Conservation (phyloP, 2,888 invertebrate species). For the Philonicus albiceps region DNA sequence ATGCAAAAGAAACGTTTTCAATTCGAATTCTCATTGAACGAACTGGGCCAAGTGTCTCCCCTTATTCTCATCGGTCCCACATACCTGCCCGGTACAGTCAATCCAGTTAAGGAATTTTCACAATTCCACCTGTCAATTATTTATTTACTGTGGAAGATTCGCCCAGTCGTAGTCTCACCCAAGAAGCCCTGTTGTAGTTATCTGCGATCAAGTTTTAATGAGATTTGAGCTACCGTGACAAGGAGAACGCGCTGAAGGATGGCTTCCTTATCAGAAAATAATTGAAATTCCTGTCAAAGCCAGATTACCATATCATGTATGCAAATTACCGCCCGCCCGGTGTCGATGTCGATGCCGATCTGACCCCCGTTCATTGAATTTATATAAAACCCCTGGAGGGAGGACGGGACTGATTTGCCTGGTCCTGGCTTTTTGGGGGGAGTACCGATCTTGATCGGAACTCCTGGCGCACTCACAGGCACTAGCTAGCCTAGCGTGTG, state of each 20-base stretch:
- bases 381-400: background rate
- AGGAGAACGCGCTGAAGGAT: conserved; percentile 17
- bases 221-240: background rate
- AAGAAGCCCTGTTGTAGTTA: background rate
- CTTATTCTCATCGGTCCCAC: background rate
- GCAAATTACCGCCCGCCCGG: conserved; percentile 17
- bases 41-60: background rate
- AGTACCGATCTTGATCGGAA: background rate
- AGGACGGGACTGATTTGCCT: background rate
- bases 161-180: background rate
- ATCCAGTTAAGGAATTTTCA: background rate
- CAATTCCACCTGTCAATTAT: background rate
- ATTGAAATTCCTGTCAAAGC: conserved; percentile 32
- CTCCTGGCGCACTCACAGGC: background rate
- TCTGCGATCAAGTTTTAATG: conserved; percentile 26
- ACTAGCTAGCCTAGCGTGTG: background rate
- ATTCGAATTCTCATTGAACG: background rate
- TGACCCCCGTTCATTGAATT: conserved; percentile 14
- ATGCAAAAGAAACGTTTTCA: background rate
- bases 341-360: background rate
- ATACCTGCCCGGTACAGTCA: background rate
- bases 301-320: conserved; percentile 37
- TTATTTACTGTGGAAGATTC: background rate
- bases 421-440: background rate
- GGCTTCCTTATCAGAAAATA: conserved; percentile 17